A percentile compares a stretch with the other conserved stretches of the same genome.
These are phyloP conservation scores for Toxotes chatareus DNA, from an alignment of 2,113 vertebrate species.

Conservation along the genomic window DNA sequence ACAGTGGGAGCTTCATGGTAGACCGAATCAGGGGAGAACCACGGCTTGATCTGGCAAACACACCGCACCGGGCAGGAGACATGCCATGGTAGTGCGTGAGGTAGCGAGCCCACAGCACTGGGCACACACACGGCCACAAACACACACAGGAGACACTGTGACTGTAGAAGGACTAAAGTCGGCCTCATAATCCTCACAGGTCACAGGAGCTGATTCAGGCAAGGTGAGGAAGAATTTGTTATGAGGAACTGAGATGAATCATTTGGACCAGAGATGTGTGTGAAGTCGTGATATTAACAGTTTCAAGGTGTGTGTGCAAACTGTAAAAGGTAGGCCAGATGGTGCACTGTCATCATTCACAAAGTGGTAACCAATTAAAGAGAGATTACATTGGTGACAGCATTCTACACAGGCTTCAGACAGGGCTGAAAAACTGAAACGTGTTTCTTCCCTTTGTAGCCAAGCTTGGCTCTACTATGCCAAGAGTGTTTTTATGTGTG, in stretches of 20 bases:
- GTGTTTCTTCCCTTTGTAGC: conserved; percentile 5
- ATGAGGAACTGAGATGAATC: conserved; percentile 45
- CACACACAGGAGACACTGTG: conserved; percentile 83
- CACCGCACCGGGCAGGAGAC: conserved; percentile 89
- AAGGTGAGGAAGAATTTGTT: conserved; percentile 45
- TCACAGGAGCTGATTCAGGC: conserved; percentile 54
- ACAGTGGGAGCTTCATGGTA: conserved; percentile 93
- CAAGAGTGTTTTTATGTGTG: background rate
- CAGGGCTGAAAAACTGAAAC: conserved; percentile 18
- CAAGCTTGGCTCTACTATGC: background rate
- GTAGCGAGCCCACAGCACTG: conserved; percentile 75
- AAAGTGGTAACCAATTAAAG: conserved; percentile 7
- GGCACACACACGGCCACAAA: conserved; percentile 68
- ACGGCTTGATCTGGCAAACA: conserved; percentile 92
- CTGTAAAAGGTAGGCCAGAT: conserved; percentile 22
- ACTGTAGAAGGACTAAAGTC: conserved; percentile 71
- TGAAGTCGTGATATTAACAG: conserved; percentile 12
- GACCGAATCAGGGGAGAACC: conserved; percentile 92
- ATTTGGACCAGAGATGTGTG: conserved; percentile 38
- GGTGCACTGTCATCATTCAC: conserved; percentile 23
- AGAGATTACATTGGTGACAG: conserved; percentile 1
- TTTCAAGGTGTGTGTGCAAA: conserved; percentile 29
- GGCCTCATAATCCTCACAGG: conserved; percentile 76
- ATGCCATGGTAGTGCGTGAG: conserved; percentile 89
- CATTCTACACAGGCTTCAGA: background rate